phyloP scores from a whole-genome alignment of 2,888 invertebrate genomes.

The Stenolophus ochropezus region DNA sequence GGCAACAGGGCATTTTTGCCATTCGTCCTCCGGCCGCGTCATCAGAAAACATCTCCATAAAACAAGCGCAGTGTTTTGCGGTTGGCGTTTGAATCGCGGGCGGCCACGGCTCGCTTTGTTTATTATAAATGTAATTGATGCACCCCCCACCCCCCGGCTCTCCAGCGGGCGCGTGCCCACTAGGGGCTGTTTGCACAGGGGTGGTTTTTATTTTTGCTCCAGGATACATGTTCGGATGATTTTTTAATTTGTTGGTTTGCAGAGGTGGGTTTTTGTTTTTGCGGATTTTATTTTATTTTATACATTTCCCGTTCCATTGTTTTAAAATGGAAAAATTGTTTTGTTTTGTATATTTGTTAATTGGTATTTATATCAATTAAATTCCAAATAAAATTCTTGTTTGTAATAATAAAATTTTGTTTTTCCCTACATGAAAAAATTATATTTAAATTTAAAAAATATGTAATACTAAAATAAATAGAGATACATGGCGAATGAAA shows the following conservation, averaged over 20 bases:
- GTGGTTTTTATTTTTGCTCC: background rate
- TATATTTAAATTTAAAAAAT: background rate
- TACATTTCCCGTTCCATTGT: background rate
- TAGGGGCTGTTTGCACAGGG: background rate
- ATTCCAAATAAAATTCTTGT: background rate
- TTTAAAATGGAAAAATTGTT: background rate
- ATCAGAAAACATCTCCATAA: conserved; percentile 55
- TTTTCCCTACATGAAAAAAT: background rate
- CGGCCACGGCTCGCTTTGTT: conserved; percentile 47
- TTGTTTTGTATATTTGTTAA: background rate
- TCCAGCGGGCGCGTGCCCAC: conserved; percentile 15
- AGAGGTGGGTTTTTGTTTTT: background rate
- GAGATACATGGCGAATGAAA: too few species aligned
- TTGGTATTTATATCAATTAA: background rate
- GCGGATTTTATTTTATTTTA: background rate
- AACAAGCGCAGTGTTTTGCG: conserved; percentile 58
- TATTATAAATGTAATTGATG: conserved; percentile 58
- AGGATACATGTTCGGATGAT: background rate
- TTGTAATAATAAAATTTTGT: background rate
- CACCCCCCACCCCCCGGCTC: conserved; percentile 23
- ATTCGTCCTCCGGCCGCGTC: background rate
- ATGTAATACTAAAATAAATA: too few species aligned
- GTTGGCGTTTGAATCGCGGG: conserved; percentile 51
- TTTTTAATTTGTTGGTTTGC: conserved; percentile 11
- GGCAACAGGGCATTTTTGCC: background rate